These are phyloP conservation scores for Charina bottae DNA, from an alignment of 2,113 vertebrate genomes.

Conservation along the genomic window DNA sequence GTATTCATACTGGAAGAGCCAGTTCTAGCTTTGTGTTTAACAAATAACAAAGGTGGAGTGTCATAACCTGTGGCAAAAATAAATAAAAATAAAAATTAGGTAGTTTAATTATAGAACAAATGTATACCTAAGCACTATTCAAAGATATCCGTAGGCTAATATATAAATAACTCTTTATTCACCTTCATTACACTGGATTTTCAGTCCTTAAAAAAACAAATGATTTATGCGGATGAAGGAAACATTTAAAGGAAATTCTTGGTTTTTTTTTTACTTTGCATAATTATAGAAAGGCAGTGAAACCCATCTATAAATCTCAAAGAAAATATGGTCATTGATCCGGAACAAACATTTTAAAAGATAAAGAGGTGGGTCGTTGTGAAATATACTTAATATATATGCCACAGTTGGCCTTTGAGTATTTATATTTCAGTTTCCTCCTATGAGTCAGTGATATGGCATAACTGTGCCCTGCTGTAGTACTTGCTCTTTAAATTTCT, in stretches of 20 bases:
- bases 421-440: conserved; percentile 4
- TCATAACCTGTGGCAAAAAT: background rate
- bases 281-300: background rate
- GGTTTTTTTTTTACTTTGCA: background rate
- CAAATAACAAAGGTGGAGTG: background rate
- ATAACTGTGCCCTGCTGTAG: background rate
- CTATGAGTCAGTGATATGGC: background rate
- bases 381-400: background rate
- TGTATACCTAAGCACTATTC: background rate
- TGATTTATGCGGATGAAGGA: background rate
- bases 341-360: background rate
- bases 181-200: background rate
- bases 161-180: background rate
- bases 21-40: conserved; percentile 15
- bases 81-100: background rate
- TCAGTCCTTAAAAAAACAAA: background rate
- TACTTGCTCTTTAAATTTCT: background rate
- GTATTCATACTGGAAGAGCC: conserved; percentile 15
- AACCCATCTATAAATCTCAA: background rate
- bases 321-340: background rate
- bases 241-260: background rate
- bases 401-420: background rate
- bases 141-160: background rate
- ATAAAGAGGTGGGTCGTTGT: background rate
- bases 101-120: background rate